Evolutionary conservation across 2,113 vertebrate genomes (phyloP).

Genomic region (Glaucomys volans): DNA sequence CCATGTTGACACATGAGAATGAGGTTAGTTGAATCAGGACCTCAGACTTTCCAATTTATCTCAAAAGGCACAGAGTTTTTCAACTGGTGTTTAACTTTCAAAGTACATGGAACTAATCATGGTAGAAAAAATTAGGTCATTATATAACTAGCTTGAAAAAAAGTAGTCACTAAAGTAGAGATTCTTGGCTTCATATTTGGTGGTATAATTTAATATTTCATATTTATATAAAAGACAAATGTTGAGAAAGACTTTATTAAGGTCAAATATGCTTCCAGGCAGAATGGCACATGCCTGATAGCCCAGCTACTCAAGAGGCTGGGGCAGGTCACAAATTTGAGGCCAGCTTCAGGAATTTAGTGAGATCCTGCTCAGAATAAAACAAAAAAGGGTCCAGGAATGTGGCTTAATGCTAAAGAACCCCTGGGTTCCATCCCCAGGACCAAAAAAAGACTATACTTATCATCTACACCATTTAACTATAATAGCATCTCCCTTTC

Average conservation of each 20-base stretch:
- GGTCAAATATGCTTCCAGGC: too few species aligned
- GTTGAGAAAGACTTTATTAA: constrained; percentile 10
- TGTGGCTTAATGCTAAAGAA: too few species aligned
- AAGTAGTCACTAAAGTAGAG: neutral
- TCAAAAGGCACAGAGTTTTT: constrained; percentile 41
- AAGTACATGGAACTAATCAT: constrained; percentile 9
- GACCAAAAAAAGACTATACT: neutral
- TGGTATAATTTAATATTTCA: constrained; percentile 2
- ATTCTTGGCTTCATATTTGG: constrained; percentile 27
- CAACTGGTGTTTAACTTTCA: neutral
- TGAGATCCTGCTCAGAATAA: too few species aligned
- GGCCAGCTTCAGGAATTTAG: too few species aligned
- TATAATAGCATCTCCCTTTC: neutral
- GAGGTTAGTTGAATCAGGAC: constrained; percentile 8
- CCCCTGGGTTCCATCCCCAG: too few species aligned
- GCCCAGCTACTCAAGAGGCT: too few species aligned
- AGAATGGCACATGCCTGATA: too few species aligned
- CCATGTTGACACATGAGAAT: neutral
- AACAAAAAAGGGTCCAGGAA: too few species aligned
- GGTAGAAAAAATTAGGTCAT: neutral
- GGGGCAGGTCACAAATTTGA: too few species aligned
- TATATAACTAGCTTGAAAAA: constrained; percentile 51
- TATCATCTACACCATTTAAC: neutral
- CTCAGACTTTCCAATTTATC: constrained; percentile 33
- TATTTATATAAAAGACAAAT: neutral